Percentiles rank a stretch among this genome's conserved stretches.
phyloP scores from a whole-genome alignment of 2,888 invertebrate species.

The Chromoteleia sp. region DNA sequence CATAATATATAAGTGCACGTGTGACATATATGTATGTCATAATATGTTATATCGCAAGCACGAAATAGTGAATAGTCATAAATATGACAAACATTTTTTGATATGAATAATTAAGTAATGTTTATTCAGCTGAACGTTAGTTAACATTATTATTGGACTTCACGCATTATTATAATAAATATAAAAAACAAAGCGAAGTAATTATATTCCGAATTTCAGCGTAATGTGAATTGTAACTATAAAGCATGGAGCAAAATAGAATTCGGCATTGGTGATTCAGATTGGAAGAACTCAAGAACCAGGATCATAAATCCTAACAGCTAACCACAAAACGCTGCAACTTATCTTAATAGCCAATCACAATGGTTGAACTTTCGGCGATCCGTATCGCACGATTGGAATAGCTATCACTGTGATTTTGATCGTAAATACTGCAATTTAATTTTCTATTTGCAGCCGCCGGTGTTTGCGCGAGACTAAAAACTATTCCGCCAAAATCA shows the following conservation, averaged over 20 bases:
- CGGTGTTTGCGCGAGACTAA: conserved; percentile 36
- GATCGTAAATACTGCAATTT: conserved; percentile 67
- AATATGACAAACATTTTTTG: too few species aligned
- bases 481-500: conserved; percentile 43
- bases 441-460: conserved; percentile 61
- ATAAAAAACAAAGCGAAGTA: too few species aligned
- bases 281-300: conserved; percentile 68
- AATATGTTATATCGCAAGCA: too few species aligned
- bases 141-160: too few species aligned
- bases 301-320: conserved; percentile 65
- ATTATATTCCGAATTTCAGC: conserved; percentile 5
- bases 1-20: too few species aligned
- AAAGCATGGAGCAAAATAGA: conserved; percentile 50
- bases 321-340: conserved; percentile 65
- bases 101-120: too few species aligned
- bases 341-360: conserved; percentile 69
- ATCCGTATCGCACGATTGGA: conserved; percentile 64
- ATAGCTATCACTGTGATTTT: conserved; percentile 67
- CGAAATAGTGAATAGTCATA: too few species aligned
- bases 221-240: too few species aligned
- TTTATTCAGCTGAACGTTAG: too few species aligned
- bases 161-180: too few species aligned
- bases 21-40: too few species aligned
- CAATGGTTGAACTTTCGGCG: conserved; percentile 66
- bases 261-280: conserved; percentile 55